Conservation (phyloP, 1,140 invertebrate genomes). For the Idris sp. region DNA sequence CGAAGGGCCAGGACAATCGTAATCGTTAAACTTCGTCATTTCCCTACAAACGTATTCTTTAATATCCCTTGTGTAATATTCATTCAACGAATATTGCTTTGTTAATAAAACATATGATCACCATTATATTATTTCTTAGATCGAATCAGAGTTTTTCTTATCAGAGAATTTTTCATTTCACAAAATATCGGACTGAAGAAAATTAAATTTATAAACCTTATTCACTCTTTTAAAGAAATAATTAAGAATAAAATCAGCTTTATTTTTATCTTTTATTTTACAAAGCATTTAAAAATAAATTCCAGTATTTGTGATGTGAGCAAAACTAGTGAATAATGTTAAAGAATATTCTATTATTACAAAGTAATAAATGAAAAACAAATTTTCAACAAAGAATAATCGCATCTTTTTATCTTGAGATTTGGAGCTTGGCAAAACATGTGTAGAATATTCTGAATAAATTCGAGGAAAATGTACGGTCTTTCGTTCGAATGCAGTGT, state of each 20-base stretch:
- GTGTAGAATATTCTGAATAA: slow-evolving; percentile 34
- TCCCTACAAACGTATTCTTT: slow-evolving; percentile 45
- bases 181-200: too few relatives aligned
- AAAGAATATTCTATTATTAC: too few relatives aligned
- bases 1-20: slow-evolving; percentile 40
- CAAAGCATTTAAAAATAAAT: too few relatives aligned
- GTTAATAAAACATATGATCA: slow-evolving; percentile 58
- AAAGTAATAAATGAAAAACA: slow-evolving; percentile 13
- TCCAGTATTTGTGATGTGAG: too few relatives aligned
- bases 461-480: slow-evolving; percentile 67
- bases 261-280: too few relatives aligned
- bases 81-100: slow-evolving; percentile 52
- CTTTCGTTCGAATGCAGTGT: slow-evolving; percentile 68
- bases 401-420: slow-evolving; percentile 12
- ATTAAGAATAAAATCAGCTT: too few relatives aligned
- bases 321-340: too few relatives aligned
- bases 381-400: slow-evolving; percentile 20
- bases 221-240: too few relatives aligned
- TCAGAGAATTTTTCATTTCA: slow-evolving; percentile 1
- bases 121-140: slow-evolving; percentile 20
- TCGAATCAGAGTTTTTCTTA: slow-evolving; percentile 8
- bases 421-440: slow-evolving; percentile 35
- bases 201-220: too few relatives aligned
- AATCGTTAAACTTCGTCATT: slow-evolving; percentile 57
- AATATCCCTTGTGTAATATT: slow-evolving; percentile 53